These are phyloP conservation scores for Alitta virens DNA, from an alignment of 2,888 invertebrate genomes.

Conservation along the genomic window DNA sequence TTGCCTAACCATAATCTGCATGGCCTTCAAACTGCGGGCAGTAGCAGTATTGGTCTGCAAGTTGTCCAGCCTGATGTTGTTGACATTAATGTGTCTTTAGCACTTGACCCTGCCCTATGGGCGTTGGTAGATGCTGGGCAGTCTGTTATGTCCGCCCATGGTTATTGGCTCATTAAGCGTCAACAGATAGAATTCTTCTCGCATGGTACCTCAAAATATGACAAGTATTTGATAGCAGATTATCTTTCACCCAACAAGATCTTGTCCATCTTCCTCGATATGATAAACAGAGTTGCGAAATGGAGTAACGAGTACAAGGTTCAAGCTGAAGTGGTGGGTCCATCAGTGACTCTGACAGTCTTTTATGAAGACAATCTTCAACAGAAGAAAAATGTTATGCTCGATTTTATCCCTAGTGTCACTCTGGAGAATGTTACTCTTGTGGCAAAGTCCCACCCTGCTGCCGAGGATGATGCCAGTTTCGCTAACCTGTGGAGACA, in stretches of 20 bases:
- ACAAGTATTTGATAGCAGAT: constrained; percentile 13
- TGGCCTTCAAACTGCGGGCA: constrained; percentile 10
- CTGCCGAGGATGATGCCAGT: background rate
- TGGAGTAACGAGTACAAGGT: constrained; percentile 6
- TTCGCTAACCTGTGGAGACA: constrained; percentile 17
- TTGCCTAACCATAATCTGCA: background rate
- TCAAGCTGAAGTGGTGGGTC: constrained; percentile 2
- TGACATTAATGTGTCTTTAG: constrained; percentile 15
- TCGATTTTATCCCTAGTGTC: constrained; percentile 15
- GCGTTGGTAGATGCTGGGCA: constrained; percentile 6
- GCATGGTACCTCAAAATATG: background rate
- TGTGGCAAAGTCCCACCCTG: constrained; percentile 13
- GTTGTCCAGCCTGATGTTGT: constrained; percentile 20
- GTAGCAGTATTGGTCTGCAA: constrained; percentile 13
- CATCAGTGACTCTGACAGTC: constrained; percentile 9
- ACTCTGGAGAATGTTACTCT: background rate
- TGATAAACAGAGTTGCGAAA: constrained; percentile 8
- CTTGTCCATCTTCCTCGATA: constrained; percentile 1
- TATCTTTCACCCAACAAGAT: constrained; percentile 17
- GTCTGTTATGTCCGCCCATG: constrained; percentile 8
- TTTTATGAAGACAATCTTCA: background rate
- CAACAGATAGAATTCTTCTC: constrained; percentile 3
- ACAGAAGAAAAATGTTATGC: background rate
- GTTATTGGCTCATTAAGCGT: constrained; percentile 11
- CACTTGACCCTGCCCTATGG: constrained; percentile 2